phyloP scores from a whole-genome alignment of 2,888 invertebrate species.

The Meliscaeva auricollis region DNA sequence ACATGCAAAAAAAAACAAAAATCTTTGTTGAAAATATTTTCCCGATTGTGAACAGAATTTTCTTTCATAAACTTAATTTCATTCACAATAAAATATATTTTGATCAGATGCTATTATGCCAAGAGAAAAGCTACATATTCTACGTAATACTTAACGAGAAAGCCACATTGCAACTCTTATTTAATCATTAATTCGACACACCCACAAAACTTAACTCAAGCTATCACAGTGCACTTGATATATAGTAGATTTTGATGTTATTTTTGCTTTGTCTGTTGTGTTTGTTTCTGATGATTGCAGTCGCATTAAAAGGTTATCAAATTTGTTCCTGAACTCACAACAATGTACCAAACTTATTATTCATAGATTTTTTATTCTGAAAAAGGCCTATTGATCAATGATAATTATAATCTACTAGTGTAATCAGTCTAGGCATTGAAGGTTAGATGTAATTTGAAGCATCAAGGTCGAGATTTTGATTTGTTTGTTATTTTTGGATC shows the following conservation, averaged over 20 bases:
- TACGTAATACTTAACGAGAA: neutral
- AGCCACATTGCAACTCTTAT: constrained; percentile 3
- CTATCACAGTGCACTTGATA: constrained; percentile 36
- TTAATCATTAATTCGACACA: constrained; percentile 58
- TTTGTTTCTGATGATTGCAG: constrained; percentile 24
- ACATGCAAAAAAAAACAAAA: constrained; percentile 16
- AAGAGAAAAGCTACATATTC: neutral
- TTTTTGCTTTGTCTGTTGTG: constrained; percentile 15
- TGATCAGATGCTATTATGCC: constrained; percentile 38
- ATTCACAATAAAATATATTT: constrained; percentile 22
- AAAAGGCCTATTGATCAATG: constrained; percentile 34
- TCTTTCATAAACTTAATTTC: constrained; percentile 45
- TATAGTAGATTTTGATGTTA: neutral
- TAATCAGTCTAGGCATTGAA: constrained; percentile 33
- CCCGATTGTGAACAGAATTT: constrained; percentile 44
- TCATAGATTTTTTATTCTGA: constrained; percentile 12
- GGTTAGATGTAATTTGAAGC: constrained; percentile 11
- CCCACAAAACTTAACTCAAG: constrained; percentile 46
- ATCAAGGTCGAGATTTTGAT: constrained; percentile 11
- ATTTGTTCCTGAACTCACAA: constrained; percentile 36
- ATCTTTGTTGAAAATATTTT: neutral
- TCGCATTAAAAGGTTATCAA: constrained; percentile 56
- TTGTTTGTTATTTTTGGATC: too few species aligned
- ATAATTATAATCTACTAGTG: constrained; percentile 11
- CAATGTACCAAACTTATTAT: constrained; percentile 20